A percentile compares a stretch with the other conserved stretches of the same genome.
phyloP scores from a whole-genome alignment of 2,888 invertebrate species.

The Pterostichus niger region DNA sequence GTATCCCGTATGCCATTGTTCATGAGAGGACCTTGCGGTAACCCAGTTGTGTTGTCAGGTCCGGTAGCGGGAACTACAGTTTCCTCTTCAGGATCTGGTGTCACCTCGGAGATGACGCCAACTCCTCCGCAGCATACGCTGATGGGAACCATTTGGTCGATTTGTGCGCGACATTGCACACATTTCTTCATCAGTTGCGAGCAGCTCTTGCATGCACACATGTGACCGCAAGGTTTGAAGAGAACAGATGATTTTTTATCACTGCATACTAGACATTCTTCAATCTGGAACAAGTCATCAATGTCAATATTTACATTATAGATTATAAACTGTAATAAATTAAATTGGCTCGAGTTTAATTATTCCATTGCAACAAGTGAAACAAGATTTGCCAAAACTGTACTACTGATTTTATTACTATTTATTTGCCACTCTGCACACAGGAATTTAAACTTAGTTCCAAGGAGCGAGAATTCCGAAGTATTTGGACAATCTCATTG shows the following conservation, averaged over 20 bases:
- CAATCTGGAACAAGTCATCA: conserved; percentile 82
- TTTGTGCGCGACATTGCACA: conserved; percentile 94
- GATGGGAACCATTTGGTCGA: conserved; percentile 84
- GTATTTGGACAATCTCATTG: no score
- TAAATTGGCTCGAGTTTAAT: conserved; percentile 2
- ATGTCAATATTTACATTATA: conserved; percentile 1
- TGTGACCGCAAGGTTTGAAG: conserved; percentile 97
- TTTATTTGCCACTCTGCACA: no score
- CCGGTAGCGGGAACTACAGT: conserved; percentile 73
- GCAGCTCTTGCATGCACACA: conserved; percentile 95
- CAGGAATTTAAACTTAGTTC: no score
- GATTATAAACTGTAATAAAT: conserved; percentile 29
- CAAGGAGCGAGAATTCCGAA: no score
- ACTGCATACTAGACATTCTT: conserved; percentile 97
- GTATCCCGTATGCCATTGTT: conserved; percentile 85
- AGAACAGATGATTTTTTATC: conserved; percentile 95
- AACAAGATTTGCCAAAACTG: conserved; percentile 5
- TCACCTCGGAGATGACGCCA: conserved; percentile 78
- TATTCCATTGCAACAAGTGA: neutral
- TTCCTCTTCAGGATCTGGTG: conserved; percentile 78
- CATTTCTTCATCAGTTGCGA: conserved; percentile 98
- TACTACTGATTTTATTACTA: no score
- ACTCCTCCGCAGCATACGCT: conserved; percentile 75
- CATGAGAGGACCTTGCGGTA: conserved; percentile 78
- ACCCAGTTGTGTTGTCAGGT: conserved; percentile 78